Base-by-base conservation (phyloP, 2,888 invertebrate genomes). In the Drosophila flavopinicola region DNA sequence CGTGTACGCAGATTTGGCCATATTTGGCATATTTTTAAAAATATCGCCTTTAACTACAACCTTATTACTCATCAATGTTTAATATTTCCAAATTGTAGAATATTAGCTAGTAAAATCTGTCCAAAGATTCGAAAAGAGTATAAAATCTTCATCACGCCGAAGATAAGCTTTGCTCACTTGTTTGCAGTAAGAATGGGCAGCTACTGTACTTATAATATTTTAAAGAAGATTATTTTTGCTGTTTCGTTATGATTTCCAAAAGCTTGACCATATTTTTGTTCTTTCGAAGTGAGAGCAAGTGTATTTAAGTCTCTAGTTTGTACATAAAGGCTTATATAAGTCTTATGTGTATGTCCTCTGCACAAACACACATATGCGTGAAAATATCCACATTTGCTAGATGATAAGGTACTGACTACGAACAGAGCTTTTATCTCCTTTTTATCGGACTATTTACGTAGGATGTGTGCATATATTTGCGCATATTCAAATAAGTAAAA, bases 401-500 rank as follows among this genome's bases (percentile, higher is more conserved):
- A 24, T 48, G 17, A 41, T 29, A 23, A 24, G 27, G 13, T 13
- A 35, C 10, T 17, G 6, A 13, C 25, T 32, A 17, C 20, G 5
- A 1, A 13, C 6, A 20, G 3, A 47, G 17, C 7, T 33, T 7
- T 15, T 13, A 13, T 15, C 6, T 1, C 2, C 2, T 5, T 37
- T 49, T 51, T 27, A 20, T 37, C 37, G 30, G 20, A 37, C 37
- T 17, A 17, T 41, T 10, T 13, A 4, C 7, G 6, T 30, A 10
- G 11, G 2, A 53, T 30, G 20, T 39, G 20, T 27, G 25, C 32
- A 38, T 23, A 10, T 56, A 6, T 27, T 17, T 24, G n/a, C 24
- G n/a, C 20, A 20, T 23, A 7, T 53, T 4, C 24, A 15, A 15
- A 29, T 1, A 15, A 11, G 6, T 30, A 1, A 17, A 27, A 37